Base-by-base conservation (phyloP, 2,888 invertebrate genomes). In the Anthrax anthrax region DNA sequence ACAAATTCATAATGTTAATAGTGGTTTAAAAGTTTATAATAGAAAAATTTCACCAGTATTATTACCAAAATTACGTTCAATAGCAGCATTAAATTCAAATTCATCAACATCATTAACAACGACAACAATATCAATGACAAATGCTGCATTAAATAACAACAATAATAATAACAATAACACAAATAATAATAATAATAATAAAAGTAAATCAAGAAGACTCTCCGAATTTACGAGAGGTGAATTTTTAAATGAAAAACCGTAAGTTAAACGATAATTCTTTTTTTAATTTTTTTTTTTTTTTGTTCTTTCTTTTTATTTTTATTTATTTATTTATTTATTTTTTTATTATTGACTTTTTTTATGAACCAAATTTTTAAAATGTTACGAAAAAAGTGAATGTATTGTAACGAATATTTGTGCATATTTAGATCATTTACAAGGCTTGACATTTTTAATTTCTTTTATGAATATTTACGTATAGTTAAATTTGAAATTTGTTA, bases 191-290 rank as follows among this genome's bases (percentile, higher is more conserved):
- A 23, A 23, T 23, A 23, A 23, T 23, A 23, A 23, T 6, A 47
- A 47, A 39, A 41, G 38, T 41, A 69, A 67, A 61, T 66, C 69
- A 54, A 60, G 69, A 48, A 64, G 69, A 56, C 62, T 69, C 57
- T 69, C 69, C 54, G 69, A 69, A 61, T 69, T 69, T 62, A 69
- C 69, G 58, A 61, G 67, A 54, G 69, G 69, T 60, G 69, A 69
- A 68, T 69, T 69, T 64, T 61, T 69, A 63, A 69, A 69, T 61
- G 69, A 69, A 67, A 69, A 69, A 67, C 59, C 60, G 69, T 69
- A 67, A 69, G 69, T 69, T 51, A 39, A 43, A 43, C 38, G 47
- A 47, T n/a, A 44, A 43, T 37, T 49, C 23, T 34, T 46, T n/a
- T n/a, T n/a, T n/a, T n/a, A n/a, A n/a, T n/a, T n/a, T n/a, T n/a